Evolutionary conservation across 2,888 invertebrate genomes (phyloP), one percentile per base, ranked within the genome.

Genomic region (Rambutsinella grinnellia): DNA sequence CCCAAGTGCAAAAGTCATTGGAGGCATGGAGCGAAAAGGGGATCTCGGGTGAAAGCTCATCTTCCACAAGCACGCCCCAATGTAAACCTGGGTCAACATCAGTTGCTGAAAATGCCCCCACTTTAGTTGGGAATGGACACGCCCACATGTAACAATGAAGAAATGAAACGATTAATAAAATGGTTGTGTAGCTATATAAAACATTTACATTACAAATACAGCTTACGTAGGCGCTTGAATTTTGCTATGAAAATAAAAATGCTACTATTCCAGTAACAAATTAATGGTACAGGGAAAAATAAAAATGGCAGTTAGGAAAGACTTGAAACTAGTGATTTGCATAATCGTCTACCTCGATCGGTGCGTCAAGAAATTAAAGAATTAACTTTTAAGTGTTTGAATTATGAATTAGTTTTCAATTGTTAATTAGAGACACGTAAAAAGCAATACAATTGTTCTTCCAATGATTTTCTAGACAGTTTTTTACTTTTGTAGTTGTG

Each of bases 11-110:
- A 70, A 80, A 79, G 51, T 80, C 80, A 36, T 60, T 82, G 19
- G 82, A 80, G 57, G 82, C 82, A 17, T 80, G 80, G 79, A 81
- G 67, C 58, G 77, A 79, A 2, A 75, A 75, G 19, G 68, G 68
- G 27, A 63, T 68, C 10, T 56, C 75, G n/a, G 27, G 24, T 13
- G 68, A 67, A 21, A 57, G 60, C 28, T 44, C 60, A 13, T n/a
- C 44, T 8, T 13, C 74, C 0, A 27, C 56, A 28, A 63, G 63
- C 17, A 68, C 57, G 13, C 75, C 75, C 44, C 75, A 68, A 6
- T 75, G 62, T 24, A 75, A 75, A 68, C 49, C 68, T 0, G 58
- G 68, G 13, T 51, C 57, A 21, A 63, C 68, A 13, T 51, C 75
- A 27, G 28, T 68, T 47, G 27, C 65, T 10, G 74, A 54, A 24